Base-by-base conservation (phyloP, 2,797 vertebrate genomes). In the Sitta carolinensis region DNA sequence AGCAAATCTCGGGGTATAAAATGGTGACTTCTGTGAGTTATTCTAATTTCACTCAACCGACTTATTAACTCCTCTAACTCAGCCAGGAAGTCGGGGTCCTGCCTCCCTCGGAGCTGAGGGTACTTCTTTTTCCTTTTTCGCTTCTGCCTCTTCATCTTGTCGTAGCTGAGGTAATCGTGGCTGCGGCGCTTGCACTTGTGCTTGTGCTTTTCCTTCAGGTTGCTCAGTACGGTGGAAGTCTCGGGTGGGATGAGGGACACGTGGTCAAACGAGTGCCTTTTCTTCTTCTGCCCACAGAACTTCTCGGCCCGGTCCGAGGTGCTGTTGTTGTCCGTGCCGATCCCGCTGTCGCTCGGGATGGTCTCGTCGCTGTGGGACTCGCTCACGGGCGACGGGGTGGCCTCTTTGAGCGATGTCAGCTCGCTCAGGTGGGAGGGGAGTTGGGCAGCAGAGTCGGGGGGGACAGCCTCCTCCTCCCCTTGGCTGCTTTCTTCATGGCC, bases 81-180 rank as follows among this genome's bases (percentile, higher is more conserved):
- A 1, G 99, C 98, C 11, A 99, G 97, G 89, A 99, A 99, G 72
- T 99, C 98, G 2, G 99, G 99, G 96, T 99, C 99, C 94, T 99
- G 99, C 50, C 99, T 97, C 84, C 98, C 97, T 40, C 98, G 98
- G 34, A 99, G 98, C 93, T 99, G 99, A 70, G 99, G 98, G 92
- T 99, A 99, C 96, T 99, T 99, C 98, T 99, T 99, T 97, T 99
- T 99, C 66, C 99, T 98, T 97, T 99, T 99, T 70, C 98, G 97
- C 96, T 99, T 99, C 97, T 99, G 99, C 85, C 99, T 98, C 97
- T 99, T 99, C 91, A 99, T 97, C 89, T 98, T 98, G 96, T 98
- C 98, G 7, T 98, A 99, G 73, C 98, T 98, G 36, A 99, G 98
- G 94, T 99, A 99, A 95, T 98, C 98, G 22, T 98, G 99, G 43